Conservation (phyloP, 2,888 invertebrate genomes). For the Agonopterix arenella region DNA sequence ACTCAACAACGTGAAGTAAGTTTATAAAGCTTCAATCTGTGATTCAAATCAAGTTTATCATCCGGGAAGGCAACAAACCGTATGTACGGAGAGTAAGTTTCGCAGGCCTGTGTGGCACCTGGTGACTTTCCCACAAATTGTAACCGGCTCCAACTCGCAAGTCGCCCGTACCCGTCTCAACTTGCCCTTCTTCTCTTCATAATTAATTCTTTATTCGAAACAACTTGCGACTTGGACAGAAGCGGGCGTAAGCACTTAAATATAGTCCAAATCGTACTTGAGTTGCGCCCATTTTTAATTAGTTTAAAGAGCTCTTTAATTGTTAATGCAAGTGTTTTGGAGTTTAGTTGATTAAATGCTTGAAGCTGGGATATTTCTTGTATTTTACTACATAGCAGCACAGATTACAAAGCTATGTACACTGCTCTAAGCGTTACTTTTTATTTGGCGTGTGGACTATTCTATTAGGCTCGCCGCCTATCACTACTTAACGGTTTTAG, state of each 20-base stretch:
- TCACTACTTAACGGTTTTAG: no score
- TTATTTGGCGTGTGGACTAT: not conserved
- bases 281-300: slow-evolving; percentile 73
- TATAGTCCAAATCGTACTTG: slow-evolving; percentile 70
- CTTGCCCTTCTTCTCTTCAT: slow-evolving; percentile 59
- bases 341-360: slow-evolving; percentile 20
- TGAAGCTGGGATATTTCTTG: not conserved
- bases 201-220: slow-evolving; percentile 76
- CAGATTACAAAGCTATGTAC: not conserved
- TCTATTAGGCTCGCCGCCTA: no score
- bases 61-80: slow-evolving; percentile 69
- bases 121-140: slow-evolving; percentile 70
- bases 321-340: slow-evolving; percentile 60
- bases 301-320: slow-evolving; percentile 60
- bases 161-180: slow-evolving; percentile 48
- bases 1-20: slow-evolving; percentile 21
- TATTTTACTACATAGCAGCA: not conserved
- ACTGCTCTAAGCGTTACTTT: not conserved
- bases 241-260: slow-evolving; percentile 68
- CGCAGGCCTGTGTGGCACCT: slow-evolving; percentile 59
- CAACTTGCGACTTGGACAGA: slow-evolving; percentile 64
- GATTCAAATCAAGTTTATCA: slow-evolving; percentile 73
- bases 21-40: slow-evolving; percentile 41
- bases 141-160: slow-evolving; percentile 56
- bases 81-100: slow-evolving; percentile 59